Evolutionary conservation across 2,113 vertebrate species (phyloP).

Genomic region (Pampusana beccarii): DNA sequence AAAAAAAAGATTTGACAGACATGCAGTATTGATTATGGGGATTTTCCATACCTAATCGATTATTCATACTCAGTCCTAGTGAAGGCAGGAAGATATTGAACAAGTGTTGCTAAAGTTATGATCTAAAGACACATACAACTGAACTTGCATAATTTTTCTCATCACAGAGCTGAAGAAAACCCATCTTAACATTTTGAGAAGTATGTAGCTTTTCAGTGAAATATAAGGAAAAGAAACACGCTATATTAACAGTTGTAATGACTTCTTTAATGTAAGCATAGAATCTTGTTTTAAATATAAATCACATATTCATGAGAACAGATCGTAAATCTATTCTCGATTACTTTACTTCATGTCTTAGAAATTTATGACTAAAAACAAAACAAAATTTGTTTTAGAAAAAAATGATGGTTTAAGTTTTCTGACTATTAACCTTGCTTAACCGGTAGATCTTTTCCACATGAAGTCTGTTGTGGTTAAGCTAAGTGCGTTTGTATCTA

Average conservation of each 20-base stretch:
- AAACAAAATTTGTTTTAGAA: neutral
- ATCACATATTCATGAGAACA: neutral
- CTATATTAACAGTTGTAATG: neutral
- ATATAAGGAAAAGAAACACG: neutral
- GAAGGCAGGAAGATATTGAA: neutral
- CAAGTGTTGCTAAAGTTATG: neutral
- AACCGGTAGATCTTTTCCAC: conserved; percentile 38
- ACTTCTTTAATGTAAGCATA: neutral
- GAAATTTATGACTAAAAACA: conserved; percentile 26
- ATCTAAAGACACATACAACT: neutral
- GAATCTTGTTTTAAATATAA: neutral
- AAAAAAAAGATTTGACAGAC: neutral
- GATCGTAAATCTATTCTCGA: neutral
- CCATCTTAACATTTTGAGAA: neutral
- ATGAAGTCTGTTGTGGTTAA: conserved; percentile 56
- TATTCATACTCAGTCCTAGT: neutral
- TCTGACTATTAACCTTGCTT: conserved; percentile 51
- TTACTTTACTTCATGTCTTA: conserved; percentile 3
- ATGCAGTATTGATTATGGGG: neutral
- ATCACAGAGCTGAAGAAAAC: neutral
- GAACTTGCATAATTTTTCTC: neutral
- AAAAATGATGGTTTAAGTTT: neutral
- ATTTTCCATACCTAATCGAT: neutral
- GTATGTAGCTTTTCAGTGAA: neutral
- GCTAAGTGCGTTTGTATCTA: conserved; percentile 68